Evolutionary conservation across 2,113 vertebrate genomes (phyloP), one percentile per base, ranked within the genome.

Genomic region (Sinosuthora webbiana): DNA sequence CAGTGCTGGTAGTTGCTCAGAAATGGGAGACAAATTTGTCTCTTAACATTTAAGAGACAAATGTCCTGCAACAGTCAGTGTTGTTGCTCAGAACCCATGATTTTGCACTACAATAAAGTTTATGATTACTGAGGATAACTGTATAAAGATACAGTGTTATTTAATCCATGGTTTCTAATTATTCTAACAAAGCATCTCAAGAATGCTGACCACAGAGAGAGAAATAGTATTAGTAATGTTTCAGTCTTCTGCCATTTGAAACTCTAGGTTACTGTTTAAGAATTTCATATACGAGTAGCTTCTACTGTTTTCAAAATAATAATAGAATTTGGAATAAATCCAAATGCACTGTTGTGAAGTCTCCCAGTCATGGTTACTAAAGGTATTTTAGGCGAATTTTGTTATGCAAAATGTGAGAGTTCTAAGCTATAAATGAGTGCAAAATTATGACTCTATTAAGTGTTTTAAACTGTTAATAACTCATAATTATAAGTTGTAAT

Each of bases 1-100:
- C 44, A 59, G 13, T 0, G 0, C 19, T 28, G 10, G 12, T 4
- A 64, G 21, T 2, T 87, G 21, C 49, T 87, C 56, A 87, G 49
- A 79, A 41, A 84, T 31, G 11, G 6, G 30, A 69, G 23, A n/a
- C n/a, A n/a, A n/a, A n/a, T n/a, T n/a, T n/a, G n/a, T n/a, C n/a
- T n/a, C n/a, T 62, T 56, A 41, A 78, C 45, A 65, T 65, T 41
- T 41, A 62, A 67, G 50, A 86, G 13, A 39, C 2, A 49, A 45
- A 56, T 35, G 10, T 7, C 10, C 81, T 79, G 19, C 17, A 23
- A 9, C 42, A 45, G 47, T 67, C 42, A 53, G 22, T 31, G 18
- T 1, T 79, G 30, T 11, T 80, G 22, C 11, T 79, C 20, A 45
- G 35, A 25, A 63, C 4, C 28, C 33, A 39, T 4, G 4, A 67